A percentile compares a stretch with the other conserved stretches of the same genome.
Evolutionary conservation across 2,797 vertebrate species (phyloP).

Genomic region (Micrastur ruficollis): DNA sequence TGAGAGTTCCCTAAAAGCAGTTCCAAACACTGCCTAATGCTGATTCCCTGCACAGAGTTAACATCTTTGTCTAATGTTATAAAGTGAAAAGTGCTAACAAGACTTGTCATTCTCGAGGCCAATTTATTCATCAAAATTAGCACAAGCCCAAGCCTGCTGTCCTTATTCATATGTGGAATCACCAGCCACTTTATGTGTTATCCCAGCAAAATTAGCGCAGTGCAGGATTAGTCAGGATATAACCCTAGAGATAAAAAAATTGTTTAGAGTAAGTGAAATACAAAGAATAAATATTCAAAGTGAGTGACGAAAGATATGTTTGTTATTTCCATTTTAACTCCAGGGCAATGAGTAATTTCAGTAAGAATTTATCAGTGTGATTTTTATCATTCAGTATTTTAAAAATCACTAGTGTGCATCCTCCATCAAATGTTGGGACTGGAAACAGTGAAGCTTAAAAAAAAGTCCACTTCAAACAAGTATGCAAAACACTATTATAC

Average conservation of each 20-base stretch:
- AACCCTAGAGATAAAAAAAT: background rate
- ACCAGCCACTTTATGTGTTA: background rate
- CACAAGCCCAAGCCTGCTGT: slow-evolving; percentile 18
- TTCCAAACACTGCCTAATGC: background rate
- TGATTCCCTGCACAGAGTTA: background rate
- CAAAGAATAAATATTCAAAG: slow-evolving; percentile 23
- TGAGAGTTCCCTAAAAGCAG: background rate
- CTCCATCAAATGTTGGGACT: background rate
- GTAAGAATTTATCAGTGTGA: background rate
- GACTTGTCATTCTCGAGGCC: slow-evolving; percentile 5
- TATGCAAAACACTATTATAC: background rate
- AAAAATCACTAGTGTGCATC: background rate
- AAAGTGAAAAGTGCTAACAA: slow-evolving; percentile 24
- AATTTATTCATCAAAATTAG: slow-evolving; percentile 31
- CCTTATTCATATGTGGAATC: slow-evolving; percentile 14
- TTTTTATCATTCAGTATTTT: slow-evolving; percentile 2
- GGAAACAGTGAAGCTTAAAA: background rate
- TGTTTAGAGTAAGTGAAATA: background rate
- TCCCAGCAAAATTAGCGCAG: background rate
- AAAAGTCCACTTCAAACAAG: background rate
- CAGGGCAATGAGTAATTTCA: slow-evolving; percentile 4
- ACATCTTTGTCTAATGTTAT: background rate
- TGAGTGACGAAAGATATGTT: background rate
- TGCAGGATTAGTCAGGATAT: background rate
- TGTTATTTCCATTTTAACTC: slow-evolving; percentile 22